Evolutionary conservation across 2,888 invertebrate species (phyloP).

Genomic region (Helicoverpa assulta): DNA sequence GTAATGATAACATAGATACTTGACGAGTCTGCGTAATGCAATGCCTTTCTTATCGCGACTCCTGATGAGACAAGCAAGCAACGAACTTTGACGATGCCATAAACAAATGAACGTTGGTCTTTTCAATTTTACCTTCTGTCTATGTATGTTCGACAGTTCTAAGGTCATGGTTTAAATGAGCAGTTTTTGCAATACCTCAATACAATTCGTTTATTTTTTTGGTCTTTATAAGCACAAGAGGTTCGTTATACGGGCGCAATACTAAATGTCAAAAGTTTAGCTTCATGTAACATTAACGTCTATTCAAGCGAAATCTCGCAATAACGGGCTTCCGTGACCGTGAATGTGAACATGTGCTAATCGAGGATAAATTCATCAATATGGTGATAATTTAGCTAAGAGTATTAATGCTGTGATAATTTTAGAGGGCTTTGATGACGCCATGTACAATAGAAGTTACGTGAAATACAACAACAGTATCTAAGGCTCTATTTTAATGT

Average conservation of each 20-base stretch:
- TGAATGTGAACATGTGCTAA: slow-evolving; percentile 46
- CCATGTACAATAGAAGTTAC: not conserved
- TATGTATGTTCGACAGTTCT: not conserved
- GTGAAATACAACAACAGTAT: not conserved
- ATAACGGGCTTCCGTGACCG: slow-evolving; percentile 52
- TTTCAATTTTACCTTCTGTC: slow-evolving; percentile 11
- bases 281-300: slow-evolving; percentile 41
- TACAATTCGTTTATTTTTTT: slow-evolving; percentile 32
- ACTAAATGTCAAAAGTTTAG: slow-evolving; percentile 59
- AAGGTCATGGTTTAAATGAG: slow-evolving; percentile 1
- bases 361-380: slow-evolving; percentile 24
- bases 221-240: slow-evolving; percentile 43
- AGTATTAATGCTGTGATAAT: not conserved
- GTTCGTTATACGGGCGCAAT: slow-evolving; percentile 48
- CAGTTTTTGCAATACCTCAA: slow-evolving; percentile 32
- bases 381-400: slow-evolving; percentile 21
- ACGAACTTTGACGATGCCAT: slow-evolving; percentile 31
- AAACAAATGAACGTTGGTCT: slow-evolving; percentile 34
- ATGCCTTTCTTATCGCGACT: slow-evolving; percentile 59
- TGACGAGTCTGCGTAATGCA: slow-evolving; percentile 53
- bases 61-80: slow-evolving; percentile 56
- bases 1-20: slow-evolving; percentile 51
- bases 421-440: slow-evolving; percentile 18
- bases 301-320: slow-evolving; percentile 53
- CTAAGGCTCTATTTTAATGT: not conserved